A percentile compares a stretch with the other conserved stretches of the same genome.
These are phyloP conservation scores for Rhodophaea formosa DNA, from an alignment of 2,888 invertebrate species.

Conservation along the genomic window DNA sequence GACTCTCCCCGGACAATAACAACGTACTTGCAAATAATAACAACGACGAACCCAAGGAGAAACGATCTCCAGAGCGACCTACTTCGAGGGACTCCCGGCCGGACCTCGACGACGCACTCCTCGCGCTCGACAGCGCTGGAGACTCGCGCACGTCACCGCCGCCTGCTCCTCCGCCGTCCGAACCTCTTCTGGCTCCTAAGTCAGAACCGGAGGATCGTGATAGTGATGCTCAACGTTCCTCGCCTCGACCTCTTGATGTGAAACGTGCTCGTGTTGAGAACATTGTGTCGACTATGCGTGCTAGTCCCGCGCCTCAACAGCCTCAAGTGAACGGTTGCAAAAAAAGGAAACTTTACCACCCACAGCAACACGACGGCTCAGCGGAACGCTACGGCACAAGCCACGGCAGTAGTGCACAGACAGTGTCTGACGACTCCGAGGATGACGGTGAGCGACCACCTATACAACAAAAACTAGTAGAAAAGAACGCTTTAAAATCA, in stretches of 20 bases:
- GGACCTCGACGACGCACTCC: constrained; percentile 82
- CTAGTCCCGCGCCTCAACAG: constrained; percentile 88
- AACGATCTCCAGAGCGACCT: constrained; percentile 82
- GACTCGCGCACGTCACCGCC: constrained; percentile 76
- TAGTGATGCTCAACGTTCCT: constrained; percentile 80
- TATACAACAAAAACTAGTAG: constrained; percentile 91
- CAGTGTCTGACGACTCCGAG: constrained; percentile 85
- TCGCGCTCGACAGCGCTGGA: constrained; percentile 81
- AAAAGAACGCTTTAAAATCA: constrained; percentile 92
- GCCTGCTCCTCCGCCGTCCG: constrained; percentile 79
- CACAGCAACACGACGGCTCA: constrained; percentile 92
- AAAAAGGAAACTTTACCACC: constrained; percentile 97
- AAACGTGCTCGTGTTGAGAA: constrained; percentile 97
- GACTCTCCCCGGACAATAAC: constrained; percentile 82
- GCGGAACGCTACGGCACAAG: constrained; percentile 81
- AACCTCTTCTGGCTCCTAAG: constrained; percentile 82
- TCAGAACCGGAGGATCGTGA: constrained; percentile 84
- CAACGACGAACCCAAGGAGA: constrained; percentile 79
- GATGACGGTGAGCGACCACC: constrained; percentile 89
- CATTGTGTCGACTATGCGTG: constrained; percentile 96
- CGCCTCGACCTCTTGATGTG: constrained; percentile 86
- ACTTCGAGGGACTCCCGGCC: constrained; percentile 83
- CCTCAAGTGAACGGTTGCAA: constrained; percentile 95
- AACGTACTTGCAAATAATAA: constrained; percentile 80
- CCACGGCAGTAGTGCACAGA: constrained; percentile 71